These are phyloP conservation scores for Scomber colias DNA, from an alignment of 2,113 vertebrate species.

Conservation along the genomic window DNA sequence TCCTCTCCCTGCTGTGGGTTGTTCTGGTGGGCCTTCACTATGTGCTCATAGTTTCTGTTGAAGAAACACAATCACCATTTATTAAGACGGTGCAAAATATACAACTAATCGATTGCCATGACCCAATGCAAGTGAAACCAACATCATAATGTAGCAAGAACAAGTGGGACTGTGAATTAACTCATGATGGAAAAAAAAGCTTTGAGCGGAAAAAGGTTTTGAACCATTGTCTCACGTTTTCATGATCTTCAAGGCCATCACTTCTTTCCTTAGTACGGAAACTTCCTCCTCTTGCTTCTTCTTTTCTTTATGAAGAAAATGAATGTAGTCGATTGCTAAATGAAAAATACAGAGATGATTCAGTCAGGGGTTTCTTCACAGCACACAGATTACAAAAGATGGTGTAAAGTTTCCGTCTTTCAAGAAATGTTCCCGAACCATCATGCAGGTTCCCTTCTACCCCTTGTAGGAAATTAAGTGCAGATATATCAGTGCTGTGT, in stretches of 20 bases:
- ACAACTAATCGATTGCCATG: not conserved
- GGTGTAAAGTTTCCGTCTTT: not conserved
- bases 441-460: not conserved
- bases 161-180: not conserved
- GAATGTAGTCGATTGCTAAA: slow-evolving; percentile 97
- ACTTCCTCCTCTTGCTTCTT: slow-evolving; percentile 99
- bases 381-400: not conserved
- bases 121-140: not conserved
- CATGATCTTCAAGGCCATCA: slow-evolving; percentile 98
- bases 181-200: not conserved
- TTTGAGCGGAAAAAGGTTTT: not conserved
- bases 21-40: slow-evolving; percentile 97
- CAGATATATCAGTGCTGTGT: not conserved
- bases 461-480: not conserved
- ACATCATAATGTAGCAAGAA: not conserved
- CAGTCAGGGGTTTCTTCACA: slow-evolving; percentile 1
- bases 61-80: not conserved
- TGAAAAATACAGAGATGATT: slow-evolving; percentile 30
- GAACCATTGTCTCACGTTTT: slow-evolving; percentile 90
- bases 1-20: slow-evolving; percentile 93
- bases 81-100: not conserved
- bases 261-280: slow-evolving; percentile 93
- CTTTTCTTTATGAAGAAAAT: slow-evolving; percentile 99
- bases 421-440: not conserved
- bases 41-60: slow-evolving; percentile 97